Evolutionary conservation across 2,888 invertebrate genomes (phyloP).

Genomic region (Drosophila neotestacea): DNA sequence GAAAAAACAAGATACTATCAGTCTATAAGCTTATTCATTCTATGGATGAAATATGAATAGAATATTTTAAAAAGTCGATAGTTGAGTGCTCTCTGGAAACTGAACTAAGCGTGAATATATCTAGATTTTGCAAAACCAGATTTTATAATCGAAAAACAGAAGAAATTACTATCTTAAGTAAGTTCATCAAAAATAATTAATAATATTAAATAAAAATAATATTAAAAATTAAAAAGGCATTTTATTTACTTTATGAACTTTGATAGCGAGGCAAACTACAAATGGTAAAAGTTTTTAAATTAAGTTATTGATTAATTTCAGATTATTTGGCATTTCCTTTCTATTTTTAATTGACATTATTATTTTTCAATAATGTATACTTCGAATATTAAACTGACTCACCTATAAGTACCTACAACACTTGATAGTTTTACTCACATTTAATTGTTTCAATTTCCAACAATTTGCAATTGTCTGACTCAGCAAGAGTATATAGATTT

Average conservation of each 20-base stretch:
- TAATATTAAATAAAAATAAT: too few species aligned
- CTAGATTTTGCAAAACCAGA: too few species aligned
- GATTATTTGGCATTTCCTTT: slow-evolving; percentile 8
- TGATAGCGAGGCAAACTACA: neutral
- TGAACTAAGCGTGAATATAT: neutral
- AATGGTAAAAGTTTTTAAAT: neutral
- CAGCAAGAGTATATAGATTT: slow-evolving; percentile 41
- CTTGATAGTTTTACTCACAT: neutral
- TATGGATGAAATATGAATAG: neutral
- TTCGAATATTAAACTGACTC: slow-evolving; percentile 1
- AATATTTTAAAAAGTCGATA: neutral
- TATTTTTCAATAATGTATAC: neutral
- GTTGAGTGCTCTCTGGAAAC: neutral
- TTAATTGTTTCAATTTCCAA: slow-evolving; percentile 5
- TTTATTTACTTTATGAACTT: too few species aligned
- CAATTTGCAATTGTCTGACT: slow-evolving; percentile 4
- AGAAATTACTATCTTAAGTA: neutral
- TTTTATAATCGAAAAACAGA: neutral
- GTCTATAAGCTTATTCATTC: neutral
- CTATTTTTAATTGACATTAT: neutral
- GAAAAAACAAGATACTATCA: neutral
- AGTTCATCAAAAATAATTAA: too few species aligned
- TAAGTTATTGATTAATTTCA: neutral
- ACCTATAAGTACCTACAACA: neutral
- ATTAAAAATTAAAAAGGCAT: too few species aligned